Base-by-base conservation (phyloP, 2,797 vertebrate species). In the Scolopax bukidnonensis region DNA sequence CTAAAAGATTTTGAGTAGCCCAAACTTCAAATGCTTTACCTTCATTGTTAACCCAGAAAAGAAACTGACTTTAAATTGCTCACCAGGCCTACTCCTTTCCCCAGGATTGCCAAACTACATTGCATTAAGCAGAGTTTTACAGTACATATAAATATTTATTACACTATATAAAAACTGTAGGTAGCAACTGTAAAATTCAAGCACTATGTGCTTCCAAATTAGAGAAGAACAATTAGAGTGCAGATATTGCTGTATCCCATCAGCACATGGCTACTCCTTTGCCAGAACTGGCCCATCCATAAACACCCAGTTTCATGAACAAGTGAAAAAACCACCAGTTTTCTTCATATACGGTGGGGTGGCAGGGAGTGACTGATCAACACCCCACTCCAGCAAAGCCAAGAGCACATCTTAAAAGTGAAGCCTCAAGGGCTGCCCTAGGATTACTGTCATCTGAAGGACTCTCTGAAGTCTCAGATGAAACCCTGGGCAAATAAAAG, bases 401-500 rank as follows among this genome's bases (percentile, higher is more conserved):
- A 32, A 33, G 38, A 27, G 1, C 21, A 14, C 6, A 10, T 1
- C 38, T 30, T 4, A 3, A 16, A 16, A 16, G 33, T 0, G 5
- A 51, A 67, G 45, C 47, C 54, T 33, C 8, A 63, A 4, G 5
- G 51, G 56, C 18, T 19, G 2, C 51, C 25, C 38, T 1, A 16
- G 30, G 5, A 4, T 6, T 7, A 2, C 28, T 1, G 4, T 7
- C 4, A 18, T 1, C 41, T 0, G 27, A 33, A 51, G 14, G 20
- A 3, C 24, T 15, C 4, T 2, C 43, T 4, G 8, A 13, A 32
- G 30, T 2, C 18, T 12, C 67, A 23, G 19, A 7, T 9, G 6
- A 11, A 32, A 6, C 6, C 30, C 8, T 0, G 24, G 4, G 0
- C 7, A 5, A 9, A 1, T 0, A 2, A 15, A 10, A n/a, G 65